phyloP scores from a whole-genome alignment of 2,888 invertebrate genomes.

The Pediacus dermestoides region DNA sequence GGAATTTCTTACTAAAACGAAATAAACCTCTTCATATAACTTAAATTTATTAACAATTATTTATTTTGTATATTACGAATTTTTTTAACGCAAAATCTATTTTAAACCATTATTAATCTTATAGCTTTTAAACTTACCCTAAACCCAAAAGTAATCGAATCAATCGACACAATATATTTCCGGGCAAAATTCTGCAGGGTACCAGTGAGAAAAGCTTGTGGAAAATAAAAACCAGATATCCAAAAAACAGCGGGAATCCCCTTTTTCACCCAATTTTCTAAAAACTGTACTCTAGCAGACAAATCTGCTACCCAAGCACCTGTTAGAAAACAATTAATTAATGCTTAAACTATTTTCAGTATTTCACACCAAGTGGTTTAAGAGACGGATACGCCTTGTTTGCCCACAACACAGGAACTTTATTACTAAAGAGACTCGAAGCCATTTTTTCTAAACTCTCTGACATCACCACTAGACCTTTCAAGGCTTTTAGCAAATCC shows the following conservation, averaged over 20 bases:
- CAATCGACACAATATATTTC: conserved; percentile 72
- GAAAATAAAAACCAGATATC: conserved; percentile 84
- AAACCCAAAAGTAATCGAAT: conserved; percentile 62
- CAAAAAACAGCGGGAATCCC: conserved; percentile 75
- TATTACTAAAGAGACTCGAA: conserved; percentile 60
- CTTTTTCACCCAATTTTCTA: conserved; percentile 60
- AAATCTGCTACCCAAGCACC: conserved; percentile 67
- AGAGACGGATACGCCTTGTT: conserved; percentile 65
- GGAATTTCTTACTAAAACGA: too few relatives aligned
- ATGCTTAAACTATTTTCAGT: conserved; percentile 3
- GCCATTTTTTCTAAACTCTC: conserved; percentile 70
- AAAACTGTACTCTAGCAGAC: conserved; percentile 60
- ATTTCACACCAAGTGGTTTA: conserved; percentile 60
- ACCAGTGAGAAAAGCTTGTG: conserved; percentile 80
- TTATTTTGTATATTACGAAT: too few relatives aligned
- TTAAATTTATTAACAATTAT: too few relatives aligned
- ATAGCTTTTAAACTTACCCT: conserved; percentile 52
- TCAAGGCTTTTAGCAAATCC: conserved; percentile 67
- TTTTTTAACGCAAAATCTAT: too few relatives aligned
- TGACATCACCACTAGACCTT: conserved; percentile 77
- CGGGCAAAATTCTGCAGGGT: conserved; percentile 80
- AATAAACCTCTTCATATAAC: too few relatives aligned
- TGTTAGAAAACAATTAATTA: conserved; percentile 37
- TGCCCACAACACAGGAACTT: conserved; percentile 70
- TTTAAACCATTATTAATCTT: too few relatives aligned